Evolutionary conservation across 2,797 vertebrate genomes (phyloP).

Genomic region (Chiloscyllium punctatum): DNA sequence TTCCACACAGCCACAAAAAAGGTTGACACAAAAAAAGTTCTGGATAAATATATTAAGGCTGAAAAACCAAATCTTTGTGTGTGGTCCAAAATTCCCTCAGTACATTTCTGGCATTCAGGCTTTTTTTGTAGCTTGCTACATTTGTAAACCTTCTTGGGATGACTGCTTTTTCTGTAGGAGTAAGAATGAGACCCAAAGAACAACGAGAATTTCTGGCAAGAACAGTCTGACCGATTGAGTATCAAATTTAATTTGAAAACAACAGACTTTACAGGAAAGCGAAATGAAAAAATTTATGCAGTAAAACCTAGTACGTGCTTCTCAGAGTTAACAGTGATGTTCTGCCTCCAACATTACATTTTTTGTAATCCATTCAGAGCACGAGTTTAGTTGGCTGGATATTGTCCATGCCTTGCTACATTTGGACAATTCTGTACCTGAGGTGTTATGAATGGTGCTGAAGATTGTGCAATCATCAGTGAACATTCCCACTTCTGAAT

Average conservation of each 20-base stretch:
- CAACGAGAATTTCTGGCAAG: not conserved
- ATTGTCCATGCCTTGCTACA: too few relatives aligned
- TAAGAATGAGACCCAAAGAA: not conserved
- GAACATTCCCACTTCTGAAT: too few relatives aligned
- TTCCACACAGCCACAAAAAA: too few relatives aligned
- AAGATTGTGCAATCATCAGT: too few relatives aligned
- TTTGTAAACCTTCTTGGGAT: not conserved
- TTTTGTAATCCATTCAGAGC: too few relatives aligned
- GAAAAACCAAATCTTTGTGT: not conserved
- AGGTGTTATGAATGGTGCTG: too few relatives aligned
- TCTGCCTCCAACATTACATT: not conserved
- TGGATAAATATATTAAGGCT: not conserved
- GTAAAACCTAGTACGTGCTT: not conserved
- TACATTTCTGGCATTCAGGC: not conserved
- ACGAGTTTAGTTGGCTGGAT: too few relatives aligned
- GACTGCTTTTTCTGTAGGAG: not conserved
- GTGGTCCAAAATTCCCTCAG: not conserved
- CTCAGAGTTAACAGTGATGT: not conserved
- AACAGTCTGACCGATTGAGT: not conserved
- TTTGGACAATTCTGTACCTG: too few relatives aligned
- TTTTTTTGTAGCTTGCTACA: not conserved
- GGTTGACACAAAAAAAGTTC: not conserved
- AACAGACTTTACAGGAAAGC: not conserved
- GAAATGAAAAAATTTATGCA: not conserved
- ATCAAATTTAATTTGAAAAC: not conserved